Evolutionary conservation across 2,113 vertebrate genomes (phyloP).

Genomic region (Hucho hucho): DNA sequence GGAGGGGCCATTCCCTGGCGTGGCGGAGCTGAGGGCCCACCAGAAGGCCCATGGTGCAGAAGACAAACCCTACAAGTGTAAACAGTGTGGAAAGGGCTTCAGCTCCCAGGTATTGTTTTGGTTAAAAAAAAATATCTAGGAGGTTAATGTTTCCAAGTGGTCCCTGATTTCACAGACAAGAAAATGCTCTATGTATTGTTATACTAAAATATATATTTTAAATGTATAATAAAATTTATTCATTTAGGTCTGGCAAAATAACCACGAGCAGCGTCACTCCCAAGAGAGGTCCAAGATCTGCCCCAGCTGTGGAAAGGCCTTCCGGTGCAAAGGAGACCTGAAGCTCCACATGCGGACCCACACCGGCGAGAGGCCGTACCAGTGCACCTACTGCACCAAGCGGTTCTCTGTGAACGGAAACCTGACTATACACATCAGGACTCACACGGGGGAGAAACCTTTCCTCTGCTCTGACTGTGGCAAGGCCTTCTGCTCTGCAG

Average conservation of each 20-base stretch:
- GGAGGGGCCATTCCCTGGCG: slow-evolving; percentile 51
- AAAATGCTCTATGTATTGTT: no score
- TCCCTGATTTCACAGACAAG: no score
- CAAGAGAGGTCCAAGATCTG: slow-evolving; percentile 65
- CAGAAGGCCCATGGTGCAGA: slow-evolving; percentile 61
- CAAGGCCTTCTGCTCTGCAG: slow-evolving; percentile 69
- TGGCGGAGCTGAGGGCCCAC: slow-evolving; percentile 69
- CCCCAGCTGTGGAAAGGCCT: slow-evolving; percentile 61
- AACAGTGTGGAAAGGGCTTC: slow-evolving; percentile 70
- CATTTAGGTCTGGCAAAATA: slow-evolving; percentile 55
- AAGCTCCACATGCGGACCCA: slow-evolving; percentile 73
- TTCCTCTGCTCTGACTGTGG: slow-evolving; percentile 68
- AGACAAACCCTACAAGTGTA: slow-evolving; percentile 62
- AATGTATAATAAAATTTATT: no score
- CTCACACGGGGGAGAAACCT: slow-evolving; percentile 69
- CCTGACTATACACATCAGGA: slow-evolving; percentile 66
- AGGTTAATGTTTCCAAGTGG: no score
- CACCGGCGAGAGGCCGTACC: slow-evolving; percentile 68
- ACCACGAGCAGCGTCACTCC: slow-evolving; percentile 67
- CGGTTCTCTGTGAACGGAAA: slow-evolving; percentile 67
- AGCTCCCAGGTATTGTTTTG: slow-evolving; percentile 47
- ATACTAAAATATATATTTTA: no score
- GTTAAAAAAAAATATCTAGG: no score
- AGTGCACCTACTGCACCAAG: slow-evolving; percentile 69
- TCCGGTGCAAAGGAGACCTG: slow-evolving; percentile 66